Evolutionary conservation across 2,113 vertebrate genomes (phyloP), one percentile per base, ranked within the genome.

Genomic region (Phaethornis superciliosus): DNA sequence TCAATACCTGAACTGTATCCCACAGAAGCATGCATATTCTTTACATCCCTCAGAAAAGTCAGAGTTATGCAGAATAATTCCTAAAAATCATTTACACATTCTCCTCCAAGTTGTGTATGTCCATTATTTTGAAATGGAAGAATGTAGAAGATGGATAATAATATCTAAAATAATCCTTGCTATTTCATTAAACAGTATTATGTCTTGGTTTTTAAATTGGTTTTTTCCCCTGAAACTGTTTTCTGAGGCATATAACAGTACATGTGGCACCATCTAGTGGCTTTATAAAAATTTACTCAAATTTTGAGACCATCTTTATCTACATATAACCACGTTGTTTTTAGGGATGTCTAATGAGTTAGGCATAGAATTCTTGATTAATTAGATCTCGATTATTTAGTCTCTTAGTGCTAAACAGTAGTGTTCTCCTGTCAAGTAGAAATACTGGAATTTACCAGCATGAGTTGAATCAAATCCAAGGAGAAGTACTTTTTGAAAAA

Each of bases 261-360:
- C 24, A 35, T 35, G 24, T 81, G n/a, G 89, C 95, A 75, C 95
- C 96, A 93, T 75, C 96, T 96, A 91, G 93, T 94, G 96, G 88
- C 12, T 22, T 35, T 37, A 26, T 15, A 60, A 81, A 94, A 74
- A 52, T 15, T 67, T 26, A 20, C 58, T 59, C 37, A 10, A 3
- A 44, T 32, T 56, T 58, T 60, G 8, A 60, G 46, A 58, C 27
- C 12, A 3, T 37, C 6, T 62, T 42, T 28, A 18, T 19, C 30
- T 56, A 14, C 3, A 10, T 24, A 6, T 6, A 37, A 21, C n/a
- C 18, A 32, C n/a, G 5, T 9, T 15, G 6, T 1, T 49, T 81
- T 52, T 51, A 20, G 30, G 22, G 7, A 18, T 2, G 2, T 63
- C 18, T 67, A 27, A 35, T 37, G 7, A 47, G 15, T n/a, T 64